Base-by-base conservation (phyloP, 2,888 invertebrate species). In the Azorinus chamasolen region DNA sequence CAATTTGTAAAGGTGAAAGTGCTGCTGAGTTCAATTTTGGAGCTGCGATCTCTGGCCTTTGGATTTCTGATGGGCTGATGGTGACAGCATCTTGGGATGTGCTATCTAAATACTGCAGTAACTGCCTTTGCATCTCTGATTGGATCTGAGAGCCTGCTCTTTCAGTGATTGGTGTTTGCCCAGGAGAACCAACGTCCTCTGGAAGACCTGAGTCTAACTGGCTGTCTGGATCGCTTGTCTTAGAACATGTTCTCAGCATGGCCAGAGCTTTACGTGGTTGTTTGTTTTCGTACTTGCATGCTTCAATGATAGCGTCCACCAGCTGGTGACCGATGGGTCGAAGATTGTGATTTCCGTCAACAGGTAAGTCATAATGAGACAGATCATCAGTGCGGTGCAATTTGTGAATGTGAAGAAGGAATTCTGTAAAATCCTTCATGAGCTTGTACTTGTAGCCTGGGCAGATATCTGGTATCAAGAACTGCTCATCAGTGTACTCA, bases 391-490 rank as follows among this genome's bases (percentile, higher is more conserved):
- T 69, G 16, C 79, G 53, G 20, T 64, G 57, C n/a, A 83, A n/a
- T 39, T 74, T 62, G 45, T 83, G 82, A 46, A 79, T 64, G 54
- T 79, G 79, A 18, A 79, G 55, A 10, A 83, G 66, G 25, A 83
- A 79, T 37, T 83, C 79, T 6, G 70, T 62, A 32, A 83, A 83
- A 65, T 83, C 63, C 54, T 83, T 83, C 68, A 71, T 73, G 14
- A 83, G 66, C 27, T 65, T 63, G 58, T 79, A 83, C 41, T 70
- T 79, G 45, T 73, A 83, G 0, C 82, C 82, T 6, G 76, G 70
- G 37, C 77, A 74, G 18, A 79, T 79, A 43, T 83, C 82, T 0
- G 76, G 72, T 0, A 83, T 46, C 10, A 77, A 46, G 39, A 58
- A 76, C 27, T 61, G 39, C 39, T 79, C 79, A 58, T 59, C 59